Percentiles rank a stretch among this genome's conserved stretches.
phyloP scores from a whole-genome alignment of 2,113 vertebrate genomes.

The Sinocyclocheilus maitianheensis region DNA sequence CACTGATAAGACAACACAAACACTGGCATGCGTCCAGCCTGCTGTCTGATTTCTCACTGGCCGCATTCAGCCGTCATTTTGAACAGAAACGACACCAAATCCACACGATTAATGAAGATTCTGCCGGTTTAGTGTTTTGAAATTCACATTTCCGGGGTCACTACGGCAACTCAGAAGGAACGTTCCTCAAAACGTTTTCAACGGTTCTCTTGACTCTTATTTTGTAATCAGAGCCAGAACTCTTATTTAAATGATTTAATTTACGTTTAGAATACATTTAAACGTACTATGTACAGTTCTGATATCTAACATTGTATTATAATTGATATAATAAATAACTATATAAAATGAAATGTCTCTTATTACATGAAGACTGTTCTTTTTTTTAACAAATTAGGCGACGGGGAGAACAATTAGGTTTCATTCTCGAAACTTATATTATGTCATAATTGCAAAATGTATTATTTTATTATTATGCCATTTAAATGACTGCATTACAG shows the following conservation, averaged over 20 bases:
- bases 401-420: not conserved
- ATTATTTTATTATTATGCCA: not conserved
- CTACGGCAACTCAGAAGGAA: constrained; percentile 7
- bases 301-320: not conserved
- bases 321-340: not conserved
- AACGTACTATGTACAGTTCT: not conserved
- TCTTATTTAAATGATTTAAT: not conserved
- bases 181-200: not conserved
- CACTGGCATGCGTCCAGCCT: not conserved
- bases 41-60: not conserved
- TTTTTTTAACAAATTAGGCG: not conserved
- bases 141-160: constrained; percentile 17
- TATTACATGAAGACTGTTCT: not conserved
- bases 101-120: not conserved
- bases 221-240: constrained; percentile 17
- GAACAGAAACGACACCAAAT: not conserved
- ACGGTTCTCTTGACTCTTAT: constrained; percentile 3
- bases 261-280: not conserved
- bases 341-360: not conserved
- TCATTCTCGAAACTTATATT: not conserved
- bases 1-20: not conserved
- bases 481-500: not conserved
- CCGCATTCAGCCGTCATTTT: not conserved
- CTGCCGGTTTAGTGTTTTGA: constrained; percentile 27
- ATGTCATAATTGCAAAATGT: not conserved